These are phyloP conservation scores for Tetropium fuscum DNA, from an alignment of 2,888 invertebrate species.

Conservation along the genomic window DNA sequence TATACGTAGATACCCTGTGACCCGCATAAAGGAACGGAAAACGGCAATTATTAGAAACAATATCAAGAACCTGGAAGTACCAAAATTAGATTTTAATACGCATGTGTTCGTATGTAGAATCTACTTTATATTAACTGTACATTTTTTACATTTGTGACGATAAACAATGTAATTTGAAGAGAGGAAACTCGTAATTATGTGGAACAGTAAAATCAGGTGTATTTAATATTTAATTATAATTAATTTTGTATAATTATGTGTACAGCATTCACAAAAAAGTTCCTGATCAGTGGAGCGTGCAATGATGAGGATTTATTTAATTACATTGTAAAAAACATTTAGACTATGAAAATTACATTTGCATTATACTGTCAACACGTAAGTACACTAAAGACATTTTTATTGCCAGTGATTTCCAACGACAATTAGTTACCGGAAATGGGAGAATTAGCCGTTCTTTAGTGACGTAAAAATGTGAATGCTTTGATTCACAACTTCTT, in stretches of 20 bases:
- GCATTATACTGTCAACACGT: conserved; percentile 45
- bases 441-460: conserved; percentile 1
- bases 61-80: conserved; percentile 39
- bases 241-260: conserved; percentile 55
- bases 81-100: conserved; percentile 53
- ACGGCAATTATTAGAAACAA: conserved; percentile 38
- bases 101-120: conserved; percentile 32
- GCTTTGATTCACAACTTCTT: too few species aligned
- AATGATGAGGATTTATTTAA: conserved; percentile 53
- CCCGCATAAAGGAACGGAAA: conserved; percentile 8
- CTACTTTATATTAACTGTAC: conserved; percentile 42
- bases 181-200: conserved; percentile 55
- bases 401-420: conserved; percentile 8
- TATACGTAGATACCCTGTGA: conserved; percentile 8
- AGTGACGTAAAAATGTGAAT: too few species aligned
- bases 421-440: conserved; percentile 15
- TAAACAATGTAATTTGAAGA: conserved; percentile 55
- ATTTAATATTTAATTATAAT: conserved; percentile 57
- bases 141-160: conserved; percentile 45
- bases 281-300: conserved; percentile 54
- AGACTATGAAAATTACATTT: conserved; percentile 50
- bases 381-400: conserved; percentile 27
- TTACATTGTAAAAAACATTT: conserved; percentile 55
- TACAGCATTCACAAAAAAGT: conserved; percentile 50
- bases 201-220: conserved; percentile 52